phyloP scores from a whole-genome alignment of 1,140 invertebrate genomes.

The Drosophila mojavensis region DNA sequence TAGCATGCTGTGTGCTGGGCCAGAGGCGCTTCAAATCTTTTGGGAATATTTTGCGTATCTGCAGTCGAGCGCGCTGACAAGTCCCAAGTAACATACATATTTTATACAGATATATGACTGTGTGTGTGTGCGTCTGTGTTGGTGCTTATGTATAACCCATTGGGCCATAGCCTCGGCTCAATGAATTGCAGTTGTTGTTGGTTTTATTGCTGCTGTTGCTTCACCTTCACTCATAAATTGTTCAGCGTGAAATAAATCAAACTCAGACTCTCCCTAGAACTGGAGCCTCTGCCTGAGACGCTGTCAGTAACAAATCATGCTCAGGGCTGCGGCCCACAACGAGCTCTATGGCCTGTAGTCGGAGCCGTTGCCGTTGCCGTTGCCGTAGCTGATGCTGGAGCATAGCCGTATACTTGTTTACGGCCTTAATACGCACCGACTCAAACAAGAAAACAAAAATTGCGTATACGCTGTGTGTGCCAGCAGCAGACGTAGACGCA shows the following conservation, averaged over 20 bases:
- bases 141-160: constrained; percentile 60
- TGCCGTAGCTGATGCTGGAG: constrained; percentile 50
- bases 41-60: constrained; percentile 77
- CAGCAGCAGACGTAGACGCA: constrained; percentile 29
- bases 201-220: constrained; percentile 44
- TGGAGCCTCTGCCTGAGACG: constrained; percentile 67
- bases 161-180: constrained; percentile 42
- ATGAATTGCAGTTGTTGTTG: constrained; percentile 52
- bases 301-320: constrained; percentile 82
- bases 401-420: constrained; percentile 68
- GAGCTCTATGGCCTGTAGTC: constrained; percentile 17
- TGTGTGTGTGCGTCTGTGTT: constrained; percentile 2
- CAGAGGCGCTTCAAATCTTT: constrained; percentile 62
- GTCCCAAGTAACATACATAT: constrained; percentile 25
- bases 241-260: constrained; percentile 81
- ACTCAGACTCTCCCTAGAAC: constrained; percentile 52
- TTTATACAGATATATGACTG: constrained; percentile 23
- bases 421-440: constrained; percentile 70
- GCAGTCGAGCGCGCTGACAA: constrained; percentile 60
- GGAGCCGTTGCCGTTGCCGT: constrained; percentile 39
- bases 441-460: constrained; percentile 60
- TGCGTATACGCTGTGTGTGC: constrained; percentile 67
- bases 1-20: constrained; percentile 16
- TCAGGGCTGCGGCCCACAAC: constrained; percentile 65
- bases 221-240: constrained; percentile 83